Percentiles rank a stretch among this genome's conserved stretches.
These are phyloP conservation scores for Arctocebus calabarensis DNA, from an alignment of 2,797 vertebrate species.

Conservation along the genomic window DNA sequence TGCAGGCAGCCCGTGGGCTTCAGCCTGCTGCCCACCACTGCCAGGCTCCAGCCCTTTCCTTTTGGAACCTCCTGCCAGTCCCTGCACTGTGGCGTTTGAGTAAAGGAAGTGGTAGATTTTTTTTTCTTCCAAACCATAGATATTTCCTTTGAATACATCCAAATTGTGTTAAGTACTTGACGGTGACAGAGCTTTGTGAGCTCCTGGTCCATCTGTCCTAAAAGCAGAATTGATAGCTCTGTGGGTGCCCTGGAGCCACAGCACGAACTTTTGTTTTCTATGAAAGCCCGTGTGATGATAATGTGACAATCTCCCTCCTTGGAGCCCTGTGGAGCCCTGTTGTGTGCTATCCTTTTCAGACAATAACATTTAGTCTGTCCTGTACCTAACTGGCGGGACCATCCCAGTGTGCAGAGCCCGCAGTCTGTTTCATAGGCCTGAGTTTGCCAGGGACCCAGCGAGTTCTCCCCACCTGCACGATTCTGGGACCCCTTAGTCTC, in stretches of 20 bases:
- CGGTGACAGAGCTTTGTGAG: background rate
- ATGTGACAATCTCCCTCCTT: background rate
- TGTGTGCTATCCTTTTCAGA: background rate
- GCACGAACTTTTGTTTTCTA: background rate
- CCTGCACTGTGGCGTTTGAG: background rate
- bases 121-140: background rate
- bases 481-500: background rate
- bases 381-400: background rate
- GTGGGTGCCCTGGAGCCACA: background rate
- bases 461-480: background rate
- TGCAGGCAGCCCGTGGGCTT: background rate
- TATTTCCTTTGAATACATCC: background rate
- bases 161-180: background rate
- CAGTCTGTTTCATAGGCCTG: accelerated
- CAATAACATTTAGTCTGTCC: background rate
- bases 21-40: background rate
- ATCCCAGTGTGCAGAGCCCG: background rate
- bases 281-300: background rate
- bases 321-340: background rate
- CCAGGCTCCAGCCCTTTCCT: background rate
- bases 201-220: background rate
- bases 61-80: background rate
- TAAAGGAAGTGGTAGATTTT: background rate
- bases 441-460: background rate
- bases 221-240: background rate